These are phyloP conservation scores for Orthosia gothica DNA, from an alignment of 2,888 invertebrate species.

Conservation along the genomic window DNA sequence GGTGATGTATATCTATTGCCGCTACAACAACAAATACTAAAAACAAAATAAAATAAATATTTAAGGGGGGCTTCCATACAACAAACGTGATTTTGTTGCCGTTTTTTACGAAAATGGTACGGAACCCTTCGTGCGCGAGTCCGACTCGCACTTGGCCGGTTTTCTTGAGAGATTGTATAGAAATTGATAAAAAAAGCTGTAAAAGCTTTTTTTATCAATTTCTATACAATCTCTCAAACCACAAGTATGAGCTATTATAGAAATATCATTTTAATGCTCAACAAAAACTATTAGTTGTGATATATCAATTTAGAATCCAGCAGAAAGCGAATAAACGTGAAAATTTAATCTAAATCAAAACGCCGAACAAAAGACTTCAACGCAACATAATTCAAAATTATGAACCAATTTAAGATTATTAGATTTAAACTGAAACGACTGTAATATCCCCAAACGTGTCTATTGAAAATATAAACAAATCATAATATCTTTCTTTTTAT, in stretches of 20 bases:
- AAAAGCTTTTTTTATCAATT: constrained; percentile 18
- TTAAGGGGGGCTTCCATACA: too few relatives aligned
- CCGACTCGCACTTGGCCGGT: too few relatives aligned
- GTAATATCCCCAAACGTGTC: constrained; percentile 11
- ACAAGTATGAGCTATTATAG: background rate
- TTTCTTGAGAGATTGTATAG: too few relatives aligned
- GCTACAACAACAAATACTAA: too few relatives aligned
- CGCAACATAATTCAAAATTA: constrained; percentile 54
- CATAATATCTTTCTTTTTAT: constrained; percentile 17
- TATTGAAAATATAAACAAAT: constrained; percentile 22
- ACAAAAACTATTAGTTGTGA: constrained; percentile 26
- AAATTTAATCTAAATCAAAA: constrained; percentile 37
- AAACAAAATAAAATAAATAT: too few relatives aligned
- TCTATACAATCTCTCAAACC: constrained; percentile 9
- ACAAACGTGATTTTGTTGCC: too few relatives aligned
- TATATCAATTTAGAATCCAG: constrained; percentile 18
- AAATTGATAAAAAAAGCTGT: too few relatives aligned
- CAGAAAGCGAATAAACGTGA: constrained; percentile 25
- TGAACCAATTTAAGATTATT: constrained; percentile 39
- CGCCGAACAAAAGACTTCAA: constrained; percentile 74
- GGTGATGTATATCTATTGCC: too few relatives aligned
- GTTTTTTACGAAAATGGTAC: too few relatives aligned
- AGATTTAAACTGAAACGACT: constrained; percentile 26
- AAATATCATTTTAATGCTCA: constrained; percentile 10
- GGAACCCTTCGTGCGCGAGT: too few relatives aligned